A percentile compares a stretch with the other conserved stretches of the same genome.
These are phyloP conservation scores for Drosophila nasuta DNA, from an alignment of 1,140 invertebrate species.

Conservation along the genomic window DNA sequence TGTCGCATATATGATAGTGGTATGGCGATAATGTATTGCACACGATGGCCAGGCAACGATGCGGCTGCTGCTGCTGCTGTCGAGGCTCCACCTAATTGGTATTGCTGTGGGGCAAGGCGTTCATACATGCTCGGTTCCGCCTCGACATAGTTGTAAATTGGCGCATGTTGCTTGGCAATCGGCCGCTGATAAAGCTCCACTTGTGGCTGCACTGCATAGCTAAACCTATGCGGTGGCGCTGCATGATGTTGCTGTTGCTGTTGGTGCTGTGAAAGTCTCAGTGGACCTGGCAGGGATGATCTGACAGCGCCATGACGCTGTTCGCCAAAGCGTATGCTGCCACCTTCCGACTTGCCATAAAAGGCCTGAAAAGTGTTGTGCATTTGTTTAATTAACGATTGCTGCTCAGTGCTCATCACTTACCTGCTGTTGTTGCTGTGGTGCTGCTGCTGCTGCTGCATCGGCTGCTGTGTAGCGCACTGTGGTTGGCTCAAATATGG, in stretches of 20 bases:
- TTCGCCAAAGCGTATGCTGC: conserved; percentile 43
- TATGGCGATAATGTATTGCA: conserved; percentile 81
- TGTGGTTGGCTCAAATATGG: conserved; percentile 67
- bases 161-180: conserved; percentile 28
- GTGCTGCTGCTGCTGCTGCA: conserved; percentile 32
- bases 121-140: conserved; percentile 37
- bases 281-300: conserved; percentile 16
- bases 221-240: conserved; percentile 55
- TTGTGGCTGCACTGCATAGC: conserved; percentile 63
- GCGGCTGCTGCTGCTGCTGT: conserved; percentile 33
- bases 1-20: conserved; percentile 77
- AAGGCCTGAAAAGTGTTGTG: conserved; percentile 39
- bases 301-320: conserved; percentile 14
- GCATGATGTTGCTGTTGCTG: conserved; percentile 27
- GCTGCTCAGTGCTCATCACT: background rate
- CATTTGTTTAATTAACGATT: conserved; percentile 49
- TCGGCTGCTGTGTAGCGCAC: conserved; percentile 68
- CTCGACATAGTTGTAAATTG: conserved; percentile 62
- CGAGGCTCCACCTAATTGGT: conserved; percentile 24
- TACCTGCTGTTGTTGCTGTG: conserved; percentile 37
- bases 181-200: conserved; percentile 69
- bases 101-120: conserved; percentile 35
- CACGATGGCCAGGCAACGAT: conserved; percentile 45
- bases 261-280: conserved; percentile 28
- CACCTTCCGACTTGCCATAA: conserved; percentile 53